A percentile compares a stretch with the other conserved stretches of the same genome.
These are phyloP conservation scores for Callaeas wilsoni DNA, from an alignment of 2,113 vertebrate species.

Conservation along the genomic window DNA sequence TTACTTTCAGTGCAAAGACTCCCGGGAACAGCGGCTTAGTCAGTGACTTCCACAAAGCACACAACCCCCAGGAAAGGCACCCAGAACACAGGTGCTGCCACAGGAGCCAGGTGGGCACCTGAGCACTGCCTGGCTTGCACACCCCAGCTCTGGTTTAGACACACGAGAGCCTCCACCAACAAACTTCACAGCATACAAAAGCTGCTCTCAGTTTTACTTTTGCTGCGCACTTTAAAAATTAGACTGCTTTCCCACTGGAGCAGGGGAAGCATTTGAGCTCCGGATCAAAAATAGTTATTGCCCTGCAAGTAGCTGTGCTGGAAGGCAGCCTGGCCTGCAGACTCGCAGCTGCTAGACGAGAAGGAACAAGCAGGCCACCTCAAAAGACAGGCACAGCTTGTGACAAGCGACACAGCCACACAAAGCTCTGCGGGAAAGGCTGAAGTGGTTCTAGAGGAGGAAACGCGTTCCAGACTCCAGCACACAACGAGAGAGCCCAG, in stretches of 20 bases:
- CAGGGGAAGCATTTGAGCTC: neutral
- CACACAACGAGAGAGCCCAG: rapidly evolving
- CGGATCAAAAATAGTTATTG: neutral
- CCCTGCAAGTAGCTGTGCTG: neutral
- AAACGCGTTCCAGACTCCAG: neutral
- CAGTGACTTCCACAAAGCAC: neutral
- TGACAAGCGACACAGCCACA: neutral
- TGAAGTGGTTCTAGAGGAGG: neutral
- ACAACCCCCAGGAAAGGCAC: neutral
- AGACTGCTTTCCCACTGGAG: neutral
- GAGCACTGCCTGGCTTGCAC: neutral
- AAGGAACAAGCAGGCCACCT: neutral
- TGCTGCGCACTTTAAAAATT: neutral
- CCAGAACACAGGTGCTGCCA: neutral
- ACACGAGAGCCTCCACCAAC: neutral
- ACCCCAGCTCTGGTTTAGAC: neutral
- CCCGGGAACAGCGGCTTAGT: neutral
- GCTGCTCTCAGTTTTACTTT: neutral
- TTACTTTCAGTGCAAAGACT: neutral
- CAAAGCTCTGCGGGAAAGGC: neutral
- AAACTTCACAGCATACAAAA: neutral
- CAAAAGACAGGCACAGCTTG: neutral
- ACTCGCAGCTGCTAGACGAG: neutral
- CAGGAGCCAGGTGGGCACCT: neutral
- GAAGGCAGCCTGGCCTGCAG: neutral